Base-by-base conservation (phyloP, 2,888 invertebrate genomes). In the Metopia argyrocephala region DNA sequence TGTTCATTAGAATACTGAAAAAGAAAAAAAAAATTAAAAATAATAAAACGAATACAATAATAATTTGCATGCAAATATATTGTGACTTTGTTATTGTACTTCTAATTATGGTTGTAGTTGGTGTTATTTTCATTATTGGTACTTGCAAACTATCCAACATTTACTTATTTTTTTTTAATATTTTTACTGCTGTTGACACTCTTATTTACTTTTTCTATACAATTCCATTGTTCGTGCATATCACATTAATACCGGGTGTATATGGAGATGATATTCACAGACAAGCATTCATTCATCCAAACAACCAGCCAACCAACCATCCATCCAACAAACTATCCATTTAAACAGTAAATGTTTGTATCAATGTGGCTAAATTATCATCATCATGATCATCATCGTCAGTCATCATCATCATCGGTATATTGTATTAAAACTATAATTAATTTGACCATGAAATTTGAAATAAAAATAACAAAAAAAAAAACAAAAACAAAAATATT, bases 401-500 rank as follows among this genome's bases (percentile, higher is more conserved):
- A 48, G 27, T 61, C 3, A 46, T 48, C 20, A 48, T 48, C n/a
- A 48, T 48, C n/a, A 9, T n/a, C 12, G 12, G 18, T 20, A 50
- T 65, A 73, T 73, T 78, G 78, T 78, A 73, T 71, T 78, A 61
- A n/a, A 73, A 73, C 71, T 61, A 81, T 81, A 81, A 81, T 81
- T 78, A 81, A 78, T 78, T 65, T 81, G 81, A 78, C 81, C 81
- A 81, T 81, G 81, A 81, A 81, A 78, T 74, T 70, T 74, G 20
- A 54, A 78, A n/a, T n/a, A n/a, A n/a, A 76, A 52, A 69, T 56
- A 76, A 25, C 61, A 38, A 38, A 9, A 38, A 9, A 38, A 9
- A 38, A 12, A 12, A 38, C 31, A n/a, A n/a, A n/a, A n/a, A n/a
- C n/a, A n/a, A n/a, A n/a, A n/a, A n/a, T n/a, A n/a, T n/a, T n/a